phyloP scores from a whole-genome alignment of 1,140 invertebrate species.

The Idris sp. region DNA sequence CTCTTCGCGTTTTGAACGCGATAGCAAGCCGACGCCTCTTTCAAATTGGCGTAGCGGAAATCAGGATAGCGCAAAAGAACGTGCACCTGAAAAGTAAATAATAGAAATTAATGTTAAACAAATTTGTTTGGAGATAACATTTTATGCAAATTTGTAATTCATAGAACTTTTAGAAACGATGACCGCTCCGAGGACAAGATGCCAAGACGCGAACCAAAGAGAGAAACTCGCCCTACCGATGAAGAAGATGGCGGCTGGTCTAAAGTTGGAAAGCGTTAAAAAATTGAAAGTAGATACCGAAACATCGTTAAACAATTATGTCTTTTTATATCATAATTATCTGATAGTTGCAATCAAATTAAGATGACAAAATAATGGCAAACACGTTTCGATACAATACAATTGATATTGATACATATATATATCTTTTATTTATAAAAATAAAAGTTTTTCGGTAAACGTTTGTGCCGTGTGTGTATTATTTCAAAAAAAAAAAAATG shows the following conservation, averaged over 20 bases:
- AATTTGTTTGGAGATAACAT: neutral
- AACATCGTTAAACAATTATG: constrained; percentile 12
- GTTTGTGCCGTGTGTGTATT: constrained; percentile 32
- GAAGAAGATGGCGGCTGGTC: constrained; percentile 71
- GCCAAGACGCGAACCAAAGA: constrained; percentile 62
- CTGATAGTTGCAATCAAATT: neutral
- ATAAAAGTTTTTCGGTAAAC: too few species aligned
- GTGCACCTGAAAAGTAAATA: neutral
- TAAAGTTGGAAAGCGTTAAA: constrained; percentile 66
- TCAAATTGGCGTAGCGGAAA: constrained; percentile 39
- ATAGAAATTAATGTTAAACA: neutral
- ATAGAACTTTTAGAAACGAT: constrained; percentile 47
- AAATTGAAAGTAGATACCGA: constrained; percentile 1
- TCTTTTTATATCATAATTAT: constrained; percentile 12
- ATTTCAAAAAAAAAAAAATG: neutral
- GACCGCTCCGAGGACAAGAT: constrained; percentile 64
- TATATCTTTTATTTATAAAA: too few species aligned
- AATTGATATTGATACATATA: too few species aligned
- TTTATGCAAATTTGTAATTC: neutral
- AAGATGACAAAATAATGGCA: too few species aligned
- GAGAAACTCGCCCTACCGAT: constrained; percentile 62
- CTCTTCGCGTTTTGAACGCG: constrained; percentile 23
- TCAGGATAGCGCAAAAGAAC: too few species aligned
- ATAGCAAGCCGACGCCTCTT: constrained; percentile 3
- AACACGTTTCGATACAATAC: too few species aligned